phyloP scores from a whole-genome alignment of 2,113 vertebrate species.

The Aldabrachelys gigantea region DNA sequence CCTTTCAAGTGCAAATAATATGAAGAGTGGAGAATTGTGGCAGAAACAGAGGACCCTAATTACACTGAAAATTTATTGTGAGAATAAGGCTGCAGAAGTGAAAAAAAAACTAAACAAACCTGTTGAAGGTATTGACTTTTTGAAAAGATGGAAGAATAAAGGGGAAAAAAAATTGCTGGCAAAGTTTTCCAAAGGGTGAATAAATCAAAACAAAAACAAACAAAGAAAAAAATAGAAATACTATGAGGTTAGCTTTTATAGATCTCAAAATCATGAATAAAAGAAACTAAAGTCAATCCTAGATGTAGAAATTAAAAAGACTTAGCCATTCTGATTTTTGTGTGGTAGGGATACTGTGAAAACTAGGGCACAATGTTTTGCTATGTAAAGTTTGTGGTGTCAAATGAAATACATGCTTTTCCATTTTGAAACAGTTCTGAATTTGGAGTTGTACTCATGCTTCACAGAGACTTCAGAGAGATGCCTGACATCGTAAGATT shows the following conservation, averaged over 20 bases:
- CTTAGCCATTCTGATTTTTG: neutral
- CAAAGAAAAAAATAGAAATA: neutral
- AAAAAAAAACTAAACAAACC: fast-evolving
- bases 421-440: neutral
- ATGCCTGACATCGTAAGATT: neutral
- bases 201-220: neutral
- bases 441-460: neutral
- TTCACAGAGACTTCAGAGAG: neutral
- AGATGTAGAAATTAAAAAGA: neutral
- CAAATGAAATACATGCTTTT: neutral
- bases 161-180: slow-evolving; percentile 18
- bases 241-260: neutral
- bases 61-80: slow-evolving; percentile 12
- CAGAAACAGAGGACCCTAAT: slow-evolving; percentile 23
- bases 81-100: neutral
- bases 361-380: neutral
- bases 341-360: neutral
- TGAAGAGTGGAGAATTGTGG: neutral
- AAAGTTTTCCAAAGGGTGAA: neutral
- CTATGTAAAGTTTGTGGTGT: neutral
- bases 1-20: slow-evolving; percentile 38
- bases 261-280: neutral
- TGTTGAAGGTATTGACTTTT: neutral
- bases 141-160: neutral
- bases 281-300: neutral